These are phyloP conservation scores for Periophthalmus modestus DNA, from an alignment of 2,113 vertebrate genomes.

Conservation along the genomic window DNA sequence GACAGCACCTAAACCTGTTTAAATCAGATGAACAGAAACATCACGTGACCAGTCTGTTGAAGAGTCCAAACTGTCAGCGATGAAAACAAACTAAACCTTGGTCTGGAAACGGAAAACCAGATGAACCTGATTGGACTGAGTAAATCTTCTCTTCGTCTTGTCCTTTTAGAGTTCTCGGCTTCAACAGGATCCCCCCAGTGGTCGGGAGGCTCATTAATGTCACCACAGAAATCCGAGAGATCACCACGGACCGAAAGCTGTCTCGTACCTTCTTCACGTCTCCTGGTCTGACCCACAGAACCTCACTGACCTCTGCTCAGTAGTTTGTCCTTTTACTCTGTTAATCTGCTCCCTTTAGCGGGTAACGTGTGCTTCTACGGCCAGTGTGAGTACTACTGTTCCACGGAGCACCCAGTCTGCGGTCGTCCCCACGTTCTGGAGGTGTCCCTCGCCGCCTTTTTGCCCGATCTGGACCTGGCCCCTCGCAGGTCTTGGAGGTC, in stretches of 20 bases:
- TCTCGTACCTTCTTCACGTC: conserved; percentile 80
- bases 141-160: not conserved
- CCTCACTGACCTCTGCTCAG: not conserved
- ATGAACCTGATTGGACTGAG: too few species aligned
- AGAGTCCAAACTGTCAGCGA: too few species aligned
- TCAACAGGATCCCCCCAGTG: conserved; percentile 82
- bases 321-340: not conserved
- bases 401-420: conserved; percentile 90
- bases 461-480: conserved; percentile 88
- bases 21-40: too few species aligned
- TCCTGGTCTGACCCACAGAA: conserved; percentile 50
- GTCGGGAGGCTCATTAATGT: conserved; percentile 82
- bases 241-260: conserved; percentile 82
- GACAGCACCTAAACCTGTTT: too few species aligned
- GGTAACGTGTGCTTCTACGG: conserved; percentile 95
- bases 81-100: too few species aligned
- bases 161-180: conserved; percentile 79
- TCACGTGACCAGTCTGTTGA: too few species aligned
- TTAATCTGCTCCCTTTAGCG: conserved; percentile 43
- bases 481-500: conserved; percentile 97
- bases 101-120: too few species aligned
- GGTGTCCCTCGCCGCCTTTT: conserved; percentile 90
- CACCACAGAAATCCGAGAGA: conserved; percentile 81
- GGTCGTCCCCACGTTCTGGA: conserved; percentile 89
- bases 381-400: conserved; percentile 96